These are phyloP conservation scores for silkworm (Bombyx mori) DNA, from an alignment of 1,140 invertebrate species.

Conservation along the genomic window ASM3026992v2 NC_085121.1:7033501-7034000, in stretches of 20 bases:
- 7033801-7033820: conserved; percentile 28
- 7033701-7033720: conserved; percentile 55
- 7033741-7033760: conserved; percentile 35
- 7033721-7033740: conserved; percentile 55
- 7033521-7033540: too few species aligned
- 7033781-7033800: conserved; percentile 38
- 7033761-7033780: conserved; percentile 38
- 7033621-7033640: conserved; percentile 33
- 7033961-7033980: too few species aligned
- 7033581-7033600: conserved; percentile 11
- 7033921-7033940: too few species aligned
- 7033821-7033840: too few species aligned
- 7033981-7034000: too few species aligned
- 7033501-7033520: too few species aligned
- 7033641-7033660: conserved; percentile 22
- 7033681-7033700: conserved; percentile 46
- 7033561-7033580: conserved; percentile 10
- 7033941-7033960: too few species aligned
- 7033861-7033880: too few species aligned
- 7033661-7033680: conserved; percentile 26
- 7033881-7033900: too few species aligned
- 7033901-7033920: too few species aligned
- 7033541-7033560: too few species aligned
- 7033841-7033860: too few species aligned
- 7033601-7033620: conserved; percentile 16